Percentiles rank a stretch among this genome's conserved stretches.
These are phyloP conservation scores for Drosophila orena DNA, from an alignment of 1,140 invertebrate species.

Conservation along the genomic window DNA sequence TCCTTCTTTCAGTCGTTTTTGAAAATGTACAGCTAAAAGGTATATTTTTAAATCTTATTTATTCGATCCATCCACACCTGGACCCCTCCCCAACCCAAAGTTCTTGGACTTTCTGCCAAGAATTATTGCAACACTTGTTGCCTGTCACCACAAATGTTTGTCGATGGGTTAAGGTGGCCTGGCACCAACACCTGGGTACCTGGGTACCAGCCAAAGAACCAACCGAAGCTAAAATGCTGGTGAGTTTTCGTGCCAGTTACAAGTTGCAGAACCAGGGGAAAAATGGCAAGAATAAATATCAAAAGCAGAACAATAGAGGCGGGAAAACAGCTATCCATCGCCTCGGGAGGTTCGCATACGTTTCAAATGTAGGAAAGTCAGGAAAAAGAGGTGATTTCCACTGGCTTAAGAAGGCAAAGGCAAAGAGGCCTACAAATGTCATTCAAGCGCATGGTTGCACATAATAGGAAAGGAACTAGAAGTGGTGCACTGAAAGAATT, in stretches of 20 bases:
- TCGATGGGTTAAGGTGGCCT: slow-evolving; percentile 17
- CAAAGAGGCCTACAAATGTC: slow-evolving; percentile 71
- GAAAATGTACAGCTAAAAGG: too few relatives aligned
- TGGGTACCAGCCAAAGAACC: slow-evolving; percentile 28
- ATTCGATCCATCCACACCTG: not conserved
- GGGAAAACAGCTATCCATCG: slow-evolving; percentile 21
- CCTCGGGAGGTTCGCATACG: slow-evolving; percentile 32
- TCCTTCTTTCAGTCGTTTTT: too few relatives aligned
- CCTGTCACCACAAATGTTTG: slow-evolving; percentile 33
- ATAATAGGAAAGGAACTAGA: not conserved
- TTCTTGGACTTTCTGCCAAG: not conserved
- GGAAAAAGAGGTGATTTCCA: slow-evolving; percentile 2
- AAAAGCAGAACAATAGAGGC: slow-evolving; percentile 31
- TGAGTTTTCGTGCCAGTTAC: slow-evolving; percentile 21
- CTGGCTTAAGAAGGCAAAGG: slow-evolving; percentile 4
- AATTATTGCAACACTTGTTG: slow-evolving; percentile 36
- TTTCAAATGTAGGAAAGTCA: not conserved
- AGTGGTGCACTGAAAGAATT: slow-evolving; percentile 3
- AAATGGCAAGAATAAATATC: slow-evolving; percentile 25
- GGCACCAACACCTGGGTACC: slow-evolving; percentile 39
- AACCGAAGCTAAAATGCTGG: slow-evolving; percentile 7
- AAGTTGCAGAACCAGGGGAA: not conserved
- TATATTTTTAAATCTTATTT: not conserved
- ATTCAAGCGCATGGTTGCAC: slow-evolving; percentile 51
- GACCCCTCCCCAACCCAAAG: not conserved